phyloP scores from a whole-genome alignment of 2,888 invertebrate species.

The Ethmia dodecea region DNA sequence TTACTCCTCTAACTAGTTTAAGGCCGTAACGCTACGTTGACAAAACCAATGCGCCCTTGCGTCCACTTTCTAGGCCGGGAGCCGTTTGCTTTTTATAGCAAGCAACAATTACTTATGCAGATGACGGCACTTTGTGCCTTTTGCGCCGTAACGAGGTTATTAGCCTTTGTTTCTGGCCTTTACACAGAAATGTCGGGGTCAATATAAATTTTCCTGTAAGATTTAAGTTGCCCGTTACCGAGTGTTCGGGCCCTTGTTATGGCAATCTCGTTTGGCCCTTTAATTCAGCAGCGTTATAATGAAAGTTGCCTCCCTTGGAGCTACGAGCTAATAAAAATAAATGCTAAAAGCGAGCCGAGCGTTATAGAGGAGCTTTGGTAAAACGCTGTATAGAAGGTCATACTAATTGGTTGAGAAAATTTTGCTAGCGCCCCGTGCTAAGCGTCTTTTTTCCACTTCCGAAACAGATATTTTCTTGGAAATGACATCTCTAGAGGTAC shows the following conservation, averaged over 20 bases:
- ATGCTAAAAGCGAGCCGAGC: slow-evolving; percentile 27
- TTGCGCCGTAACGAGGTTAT: slow-evolving; percentile 29
- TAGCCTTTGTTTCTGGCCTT: slow-evolving; percentile 30
- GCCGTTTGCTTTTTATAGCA: slow-evolving; percentile 24
- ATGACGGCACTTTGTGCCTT: slow-evolving; percentile 32
- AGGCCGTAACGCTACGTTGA: too few species aligned
- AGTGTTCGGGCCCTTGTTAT: slow-evolving; percentile 16
- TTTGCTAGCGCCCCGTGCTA: not conserved
- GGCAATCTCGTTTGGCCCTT: slow-evolving; percentile 23
- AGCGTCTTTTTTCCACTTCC: slow-evolving; percentile 4
- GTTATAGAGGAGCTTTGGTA: slow-evolving; percentile 21
- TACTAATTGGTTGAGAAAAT: slow-evolving; percentile 24
- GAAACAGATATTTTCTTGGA: not conserved
- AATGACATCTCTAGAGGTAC: too few species aligned
- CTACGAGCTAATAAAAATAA: slow-evolving; percentile 35
- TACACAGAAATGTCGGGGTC: slow-evolving; percentile 26
- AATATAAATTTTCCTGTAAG: slow-evolving; percentile 29
- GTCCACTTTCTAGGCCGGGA: slow-evolving; percentile 9
- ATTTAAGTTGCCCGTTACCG: slow-evolving; percentile 23
- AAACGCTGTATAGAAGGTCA: slow-evolving; percentile 21
- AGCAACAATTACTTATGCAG: slow-evolving; percentile 44
- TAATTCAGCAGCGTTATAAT: slow-evolving; percentile 33
- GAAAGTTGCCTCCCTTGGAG: slow-evolving; percentile 24
- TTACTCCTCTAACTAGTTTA: too few species aligned
- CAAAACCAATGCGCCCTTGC: not conserved